Evolutionary conservation across 2,797 vertebrate species (phyloP).

Genomic region (Halcyon leucocephala): DNA sequence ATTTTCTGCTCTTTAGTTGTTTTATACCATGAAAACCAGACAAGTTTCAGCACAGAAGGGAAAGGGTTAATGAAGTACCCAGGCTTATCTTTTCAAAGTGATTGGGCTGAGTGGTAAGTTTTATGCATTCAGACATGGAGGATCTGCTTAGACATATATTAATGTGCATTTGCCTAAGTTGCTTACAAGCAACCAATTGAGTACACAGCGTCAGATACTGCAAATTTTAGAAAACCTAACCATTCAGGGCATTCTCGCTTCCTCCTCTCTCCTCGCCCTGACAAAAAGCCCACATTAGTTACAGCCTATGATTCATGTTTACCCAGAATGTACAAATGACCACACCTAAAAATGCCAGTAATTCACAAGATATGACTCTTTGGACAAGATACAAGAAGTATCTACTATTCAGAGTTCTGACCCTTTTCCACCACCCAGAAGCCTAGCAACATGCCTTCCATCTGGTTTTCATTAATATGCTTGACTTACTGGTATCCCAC

Average conservation of each 20-base stretch:
- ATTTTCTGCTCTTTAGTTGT: not conserved
- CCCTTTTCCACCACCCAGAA: not conserved
- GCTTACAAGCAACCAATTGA: not conserved
- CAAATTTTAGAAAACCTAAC: not conserved
- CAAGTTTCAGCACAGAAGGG: not conserved
- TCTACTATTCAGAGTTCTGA: not conserved
- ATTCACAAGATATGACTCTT: not conserved
- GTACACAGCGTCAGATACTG: not conserved
- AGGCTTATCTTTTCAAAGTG: not conserved
- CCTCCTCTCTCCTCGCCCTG: not conserved
- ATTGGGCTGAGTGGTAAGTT: not conserved
- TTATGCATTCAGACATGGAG: not conserved
- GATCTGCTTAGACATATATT: not conserved
- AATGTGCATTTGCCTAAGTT: not conserved
- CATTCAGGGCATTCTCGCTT: not conserved
- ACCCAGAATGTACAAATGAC: not conserved
- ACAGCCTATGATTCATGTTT: not conserved
- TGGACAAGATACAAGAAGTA: not conserved
- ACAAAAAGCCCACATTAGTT: not conserved
- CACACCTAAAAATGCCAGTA: not conserved
- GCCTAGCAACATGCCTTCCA: not conserved
- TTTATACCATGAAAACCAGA: not conserved
- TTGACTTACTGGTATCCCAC: not conserved
- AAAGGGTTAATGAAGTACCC: not conserved
- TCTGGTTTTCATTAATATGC: not conserved